These are phyloP conservation scores for Nerophis lumbriciformis DNA, from an alignment of 2,113 vertebrate genomes.

Conservation along the genomic window DNA sequence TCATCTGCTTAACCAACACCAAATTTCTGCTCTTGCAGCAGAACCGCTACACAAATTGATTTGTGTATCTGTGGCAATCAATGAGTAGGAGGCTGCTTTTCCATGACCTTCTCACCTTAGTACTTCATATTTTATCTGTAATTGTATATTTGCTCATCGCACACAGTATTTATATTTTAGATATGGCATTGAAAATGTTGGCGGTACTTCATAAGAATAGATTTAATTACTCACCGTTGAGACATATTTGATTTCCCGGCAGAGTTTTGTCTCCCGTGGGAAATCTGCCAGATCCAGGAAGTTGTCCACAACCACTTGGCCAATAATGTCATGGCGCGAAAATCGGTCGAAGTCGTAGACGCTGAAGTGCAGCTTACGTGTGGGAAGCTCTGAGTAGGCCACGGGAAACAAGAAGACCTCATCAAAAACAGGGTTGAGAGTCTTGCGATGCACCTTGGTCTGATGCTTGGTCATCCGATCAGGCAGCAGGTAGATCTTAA, in stretches of 20 bases:
- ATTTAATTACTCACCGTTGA: conserved; percentile 83
- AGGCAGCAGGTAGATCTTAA: conserved; percentile 96
- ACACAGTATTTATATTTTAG: conserved; percentile 7
- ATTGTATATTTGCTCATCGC: not conserved
- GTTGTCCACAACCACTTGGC: conserved; percentile 96
- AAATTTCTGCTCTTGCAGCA: not conserved
- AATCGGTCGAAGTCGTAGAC: conserved; percentile 98
- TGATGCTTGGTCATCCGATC: conserved; percentile 98
- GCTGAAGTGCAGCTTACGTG: conserved; percentile 95
- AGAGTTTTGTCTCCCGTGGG: conserved; percentile 92
- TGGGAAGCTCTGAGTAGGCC: conserved; percentile 89
- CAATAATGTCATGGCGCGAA: conserved; percentile 95
- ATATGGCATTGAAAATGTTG: not conserved
- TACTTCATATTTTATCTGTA: not conserved
- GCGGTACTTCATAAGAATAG: not conserved
- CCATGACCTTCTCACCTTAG: not conserved
- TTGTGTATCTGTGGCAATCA: conserved; percentile 19
- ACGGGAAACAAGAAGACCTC: conserved; percentile 98
- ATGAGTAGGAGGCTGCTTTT: not conserved
- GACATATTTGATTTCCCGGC: conserved; percentile 93
- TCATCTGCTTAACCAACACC: not conserved
- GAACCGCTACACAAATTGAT: not conserved
- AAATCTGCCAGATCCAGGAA: conserved; percentile 98
- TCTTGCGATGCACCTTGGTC: conserved; percentile 99
- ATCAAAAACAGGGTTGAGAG: conserved; percentile 94